Evolutionary conservation across 2,888 invertebrate genomes (phyloP), one percentile per base, ranked within the genome.

Genomic region (Anorthoa munda): DNA sequence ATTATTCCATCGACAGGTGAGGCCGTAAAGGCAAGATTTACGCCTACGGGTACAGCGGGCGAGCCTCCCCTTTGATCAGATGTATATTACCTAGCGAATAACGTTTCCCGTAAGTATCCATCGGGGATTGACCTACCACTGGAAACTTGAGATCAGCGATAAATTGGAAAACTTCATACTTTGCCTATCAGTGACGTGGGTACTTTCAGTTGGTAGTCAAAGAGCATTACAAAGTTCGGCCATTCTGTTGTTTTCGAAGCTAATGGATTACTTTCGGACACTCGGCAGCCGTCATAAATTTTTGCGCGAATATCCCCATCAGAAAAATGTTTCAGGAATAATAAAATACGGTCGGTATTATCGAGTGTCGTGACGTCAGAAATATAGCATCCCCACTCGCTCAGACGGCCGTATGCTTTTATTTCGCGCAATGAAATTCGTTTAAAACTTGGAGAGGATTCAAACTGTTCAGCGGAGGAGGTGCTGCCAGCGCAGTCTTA

Each of bases 1-100:
- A 96, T 96, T 96, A 96, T 95, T 95, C 95, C 91, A 93, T 95
- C 95, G 96, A 95, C 96, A 96, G 96, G 96, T 96, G 94, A 95
- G 95, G 95, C 94, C 93, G 96, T 96, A 95, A 95, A 95, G 94
- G 95, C 91, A 95, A 96, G 96, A 96, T 96, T 96, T 96, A 96
- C 95, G 95, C 93, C 92, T 89, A 91, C 90, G 92, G 95, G 92
- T 92, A 91, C 93, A 89, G 89, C 92, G 93, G 93, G 93, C 89
- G 92, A 92, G 90, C 91, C 90, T 91, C 92, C 93, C 93, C 91
- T 92, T 90, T 93, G 95, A 95, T 96, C 95, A 95, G 94, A 95
- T 94, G 95, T 95, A 95, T 95, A 95, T 95, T 94, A 93, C 94
- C 90, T 89, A 90, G 89, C 90, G 92, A 92, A 92, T 92, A 93